phyloP scores from a whole-genome alignment of 1,140 invertebrate species.

The Drosophila ironensis region DNA sequence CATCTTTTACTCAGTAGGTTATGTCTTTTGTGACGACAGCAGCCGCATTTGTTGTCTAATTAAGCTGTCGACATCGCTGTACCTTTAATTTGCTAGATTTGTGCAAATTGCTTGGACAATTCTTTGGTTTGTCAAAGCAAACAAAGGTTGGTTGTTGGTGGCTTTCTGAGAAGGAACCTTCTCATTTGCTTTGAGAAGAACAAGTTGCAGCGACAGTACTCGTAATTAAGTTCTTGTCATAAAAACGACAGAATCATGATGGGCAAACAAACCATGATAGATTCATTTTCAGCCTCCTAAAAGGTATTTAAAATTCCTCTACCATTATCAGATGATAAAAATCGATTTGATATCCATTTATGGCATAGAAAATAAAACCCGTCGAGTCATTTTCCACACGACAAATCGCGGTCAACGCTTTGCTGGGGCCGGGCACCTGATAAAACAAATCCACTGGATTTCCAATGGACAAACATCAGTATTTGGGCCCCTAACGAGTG shows the following conservation, averaged over 20 bases:
- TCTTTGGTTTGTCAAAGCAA: no score
- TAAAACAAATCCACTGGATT: constrained; percentile 17
- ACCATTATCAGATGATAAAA: background rate
- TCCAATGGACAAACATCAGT: constrained; percentile 30
- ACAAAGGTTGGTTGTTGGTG: no score
- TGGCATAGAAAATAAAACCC: no score
- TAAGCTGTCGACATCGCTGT: constrained; percentile 30
- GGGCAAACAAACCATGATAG: background rate
- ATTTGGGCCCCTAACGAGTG: constrained; percentile 30
- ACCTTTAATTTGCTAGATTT: constrained; percentile 33
- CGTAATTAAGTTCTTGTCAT: no score
- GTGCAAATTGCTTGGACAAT: constrained; percentile 27
- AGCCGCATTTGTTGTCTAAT: constrained; percentile 52
- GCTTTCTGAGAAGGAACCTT: no score
- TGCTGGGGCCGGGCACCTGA: constrained; percentile 16
- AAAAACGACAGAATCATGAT: no score
- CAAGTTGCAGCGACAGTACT: no score
- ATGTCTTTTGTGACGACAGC: constrained; percentile 16
- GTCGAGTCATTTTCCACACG: no score
- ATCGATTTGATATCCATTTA: background rate
- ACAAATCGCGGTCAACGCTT: constrained; percentile 15
- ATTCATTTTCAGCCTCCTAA: no score
- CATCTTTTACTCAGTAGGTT: constrained; percentile 17
- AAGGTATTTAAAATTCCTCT: no score
- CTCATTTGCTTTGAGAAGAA: no score